phyloP scores from a whole-genome alignment of 2,888 invertebrate genomes.

The Electrophaes corylata region DNA sequence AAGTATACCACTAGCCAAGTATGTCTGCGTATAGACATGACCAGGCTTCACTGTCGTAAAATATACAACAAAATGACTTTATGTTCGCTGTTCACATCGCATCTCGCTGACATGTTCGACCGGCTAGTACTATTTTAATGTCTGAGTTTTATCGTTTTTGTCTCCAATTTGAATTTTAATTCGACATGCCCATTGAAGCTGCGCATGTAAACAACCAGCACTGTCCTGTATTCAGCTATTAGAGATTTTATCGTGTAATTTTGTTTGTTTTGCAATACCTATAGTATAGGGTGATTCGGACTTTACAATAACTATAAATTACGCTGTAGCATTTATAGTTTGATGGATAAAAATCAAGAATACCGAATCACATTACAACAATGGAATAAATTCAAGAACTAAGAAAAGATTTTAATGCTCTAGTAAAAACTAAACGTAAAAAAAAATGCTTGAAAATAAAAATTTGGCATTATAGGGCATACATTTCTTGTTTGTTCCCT shows the following conservation, averaged over 20 bases:
- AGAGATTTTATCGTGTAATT: constrained; percentile 44
- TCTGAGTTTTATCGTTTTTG: constrained; percentile 61
- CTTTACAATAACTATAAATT: background rate
- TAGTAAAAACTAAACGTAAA: too few species aligned
- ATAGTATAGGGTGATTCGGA: constrained; percentile 12
- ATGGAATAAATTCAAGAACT: too few species aligned
- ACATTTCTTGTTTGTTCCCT: too few species aligned
- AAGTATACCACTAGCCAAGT: constrained; percentile 31
- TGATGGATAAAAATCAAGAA: background rate
- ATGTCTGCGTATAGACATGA: constrained; percentile 37
- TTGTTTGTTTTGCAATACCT: constrained; percentile 45
- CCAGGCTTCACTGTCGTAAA: constrained; percentile 63
- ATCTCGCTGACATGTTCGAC: constrained; percentile 53
- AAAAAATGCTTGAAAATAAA: too few species aligned
- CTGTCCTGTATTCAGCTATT: constrained; percentile 39
- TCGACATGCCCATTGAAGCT: constrained; percentile 58
- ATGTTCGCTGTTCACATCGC: constrained; percentile 51
- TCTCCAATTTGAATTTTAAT: constrained; percentile 69
- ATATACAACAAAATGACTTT: constrained; percentile 64
- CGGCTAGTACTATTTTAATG: constrained; percentile 62
- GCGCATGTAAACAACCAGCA: constrained; percentile 44
- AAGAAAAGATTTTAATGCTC: too few species aligned
- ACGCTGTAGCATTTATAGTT: background rate
- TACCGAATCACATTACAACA: too few species aligned
- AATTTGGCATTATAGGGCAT: too few species aligned